A percentile compares a stretch with the other conserved stretches of the same genome.
phyloP scores from a whole-genome alignment of 2,113 vertebrate genomes.

The Hippocampus comes region DNA sequence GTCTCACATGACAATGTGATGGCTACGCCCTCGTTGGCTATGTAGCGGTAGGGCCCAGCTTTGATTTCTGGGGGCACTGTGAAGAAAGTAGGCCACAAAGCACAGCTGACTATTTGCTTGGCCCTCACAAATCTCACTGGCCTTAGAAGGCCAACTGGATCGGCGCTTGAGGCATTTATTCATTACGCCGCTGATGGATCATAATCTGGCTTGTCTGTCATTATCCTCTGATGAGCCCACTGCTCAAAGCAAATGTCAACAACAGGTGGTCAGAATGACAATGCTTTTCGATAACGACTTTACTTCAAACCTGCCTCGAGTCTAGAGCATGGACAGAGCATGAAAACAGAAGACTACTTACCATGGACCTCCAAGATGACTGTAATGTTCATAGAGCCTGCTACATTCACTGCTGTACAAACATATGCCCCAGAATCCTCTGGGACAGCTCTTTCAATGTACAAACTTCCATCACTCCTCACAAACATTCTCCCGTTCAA shows the following conservation, averaged over 20 bases:
- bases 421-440: conserved; percentile 79
- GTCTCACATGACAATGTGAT: conserved; percentile 76
- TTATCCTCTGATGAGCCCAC: conserved; percentile 36
- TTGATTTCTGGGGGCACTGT: conserved; percentile 86
- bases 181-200: conserved; percentile 58
- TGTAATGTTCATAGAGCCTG: conserved; percentile 74
- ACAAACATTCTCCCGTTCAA: conserved; percentile 59
- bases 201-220: conserved; percentile 57
- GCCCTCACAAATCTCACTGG: conserved; percentile 34
- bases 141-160: conserved; percentile 25
- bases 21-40: conserved; percentile 76
- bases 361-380: conserved; percentile 77
- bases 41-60: conserved; percentile 72
- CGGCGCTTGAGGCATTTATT: conserved; percentile 55
- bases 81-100: conserved; percentile 56
- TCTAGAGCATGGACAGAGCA: neutral
- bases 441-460: conserved; percentile 62
- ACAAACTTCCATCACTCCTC: conserved; percentile 81
- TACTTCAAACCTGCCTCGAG: neutral
- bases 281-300: conserved; percentile 37
- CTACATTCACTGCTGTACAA: conserved; percentile 80
- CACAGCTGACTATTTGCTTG: conserved; percentile 55
- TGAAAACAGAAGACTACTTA: conserved; percentile 36
- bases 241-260: conserved; percentile 48
- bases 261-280: conserved; percentile 48